Percentiles rank a stretch among this genome's conserved stretches.
These are phyloP conservation scores for Heterotilapia buettikoferi DNA, from an alignment of 2,113 vertebrate genomes.

Conservation along the genomic window DNA sequence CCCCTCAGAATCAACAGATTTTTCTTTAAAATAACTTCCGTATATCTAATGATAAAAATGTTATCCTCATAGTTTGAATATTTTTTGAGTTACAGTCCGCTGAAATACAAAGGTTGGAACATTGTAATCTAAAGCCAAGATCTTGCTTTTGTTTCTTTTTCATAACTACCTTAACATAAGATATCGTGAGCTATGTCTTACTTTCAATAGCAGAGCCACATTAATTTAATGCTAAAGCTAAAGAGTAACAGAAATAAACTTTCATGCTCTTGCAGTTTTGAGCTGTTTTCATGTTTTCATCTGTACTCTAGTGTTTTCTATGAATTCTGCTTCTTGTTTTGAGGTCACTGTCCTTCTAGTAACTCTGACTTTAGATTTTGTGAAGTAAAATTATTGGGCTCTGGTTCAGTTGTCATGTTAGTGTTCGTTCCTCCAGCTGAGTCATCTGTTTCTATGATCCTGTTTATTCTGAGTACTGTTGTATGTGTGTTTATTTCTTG, in stretches of 20 bases:
- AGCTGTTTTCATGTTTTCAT: not conserved
- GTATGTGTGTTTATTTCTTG: not conserved
- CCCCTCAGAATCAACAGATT: not conserved
- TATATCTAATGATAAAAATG: not conserved
- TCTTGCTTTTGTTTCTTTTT: not conserved
- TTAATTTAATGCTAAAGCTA: not conserved
- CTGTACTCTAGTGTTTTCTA: not conserved
- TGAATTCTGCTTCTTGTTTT: not conserved
- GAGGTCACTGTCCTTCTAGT: not conserved
- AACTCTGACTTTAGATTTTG: not conserved
- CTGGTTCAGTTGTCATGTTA: not conserved
- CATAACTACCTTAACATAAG: not conserved
- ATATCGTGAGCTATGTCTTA: not conserved
- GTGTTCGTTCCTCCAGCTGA: not conserved
- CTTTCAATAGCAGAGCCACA: not conserved
- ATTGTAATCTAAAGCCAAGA: not conserved
- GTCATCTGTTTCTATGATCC: not conserved
- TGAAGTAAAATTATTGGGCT: not conserved
- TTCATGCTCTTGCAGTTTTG: not conserved
- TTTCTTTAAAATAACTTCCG: not conserved
- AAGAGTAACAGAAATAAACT: not conserved
- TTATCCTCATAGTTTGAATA: not conserved
- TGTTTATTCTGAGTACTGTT: not conserved
- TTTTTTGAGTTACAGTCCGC: not conserved
- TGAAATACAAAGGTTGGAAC: not conserved